Base-by-base conservation (phyloP, 2,888 invertebrate genomes). In the Cotesia congregata region DNA sequence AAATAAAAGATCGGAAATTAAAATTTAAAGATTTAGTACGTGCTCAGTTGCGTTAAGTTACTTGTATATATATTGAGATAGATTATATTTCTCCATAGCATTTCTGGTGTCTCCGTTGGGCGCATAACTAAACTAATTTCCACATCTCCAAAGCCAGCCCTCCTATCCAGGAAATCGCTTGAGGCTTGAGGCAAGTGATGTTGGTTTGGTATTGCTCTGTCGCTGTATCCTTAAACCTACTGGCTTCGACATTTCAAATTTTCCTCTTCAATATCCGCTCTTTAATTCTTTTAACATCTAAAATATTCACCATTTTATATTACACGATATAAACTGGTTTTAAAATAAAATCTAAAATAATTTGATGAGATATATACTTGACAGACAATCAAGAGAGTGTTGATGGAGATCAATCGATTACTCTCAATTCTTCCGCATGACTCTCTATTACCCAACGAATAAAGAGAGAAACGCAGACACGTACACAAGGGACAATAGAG, bases 61-160 rank as follows among this genome's bases (percentile, higher is more conserved):
- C 6, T 12, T 30, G 39, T 17, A 68, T 67, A 67, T 67, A 38
- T 30, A 2, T 30, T 30, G 30, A 3, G 30, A 30, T 30, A 30
- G 30, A 30, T 30, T 30, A 30, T 30, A 30, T 30, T 30, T 30
- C 30, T 30, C 30, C 3, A 30, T n/a, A 70, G 80, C 80, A 80
- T 79, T 82, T 82, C 79, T 83, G 81, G 84, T 83, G 84, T 87
- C 82, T 86, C 86, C 87, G 88, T 85, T 84, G 80, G 83, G 82
- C 83, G 85, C 85, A 87, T 87, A 87, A 87, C 87, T 87, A 87
- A 87, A 87, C 87, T 88, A 87, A 87, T 87, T 87, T 87, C 82
- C 83, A 72, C 78, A 80, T 81, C 77, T 80, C 71, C 82, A 84
- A 84, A 83, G 88, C 85, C 87, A 83, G 85, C 83, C 84, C 83